A percentile compares a stretch with the other conserved stretches of the same genome.
phyloP scores from a whole-genome alignment of 1,140 invertebrate species.

The Zophobas atratus region DNA sequence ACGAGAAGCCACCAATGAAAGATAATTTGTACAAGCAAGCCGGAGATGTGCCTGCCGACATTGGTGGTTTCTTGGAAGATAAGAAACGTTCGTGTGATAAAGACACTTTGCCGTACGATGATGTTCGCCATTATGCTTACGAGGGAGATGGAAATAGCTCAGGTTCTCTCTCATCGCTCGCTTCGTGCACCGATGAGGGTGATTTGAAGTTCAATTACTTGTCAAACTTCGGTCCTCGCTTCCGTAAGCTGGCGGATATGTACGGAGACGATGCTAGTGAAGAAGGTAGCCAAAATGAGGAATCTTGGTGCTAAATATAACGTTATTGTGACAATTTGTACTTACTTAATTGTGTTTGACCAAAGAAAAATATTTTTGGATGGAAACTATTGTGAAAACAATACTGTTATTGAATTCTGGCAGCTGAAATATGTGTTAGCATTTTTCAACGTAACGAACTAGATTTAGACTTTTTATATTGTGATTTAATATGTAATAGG shows the following conservation, averaged over 20 bases:
- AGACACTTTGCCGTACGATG: constrained; percentile 92
- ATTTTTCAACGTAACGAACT: constrained; percentile 4
- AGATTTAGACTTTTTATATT: constrained; percentile 22
- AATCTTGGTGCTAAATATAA: constrained; percentile 80
- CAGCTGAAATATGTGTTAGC: constrained; percentile 2
- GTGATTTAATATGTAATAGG: constrained; percentile 21
- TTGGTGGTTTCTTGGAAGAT: constrained; percentile 91
- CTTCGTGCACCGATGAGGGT: constrained; percentile 93
- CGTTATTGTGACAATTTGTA: constrained; percentile 52
- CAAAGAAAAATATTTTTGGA: constrained; percentile 61
- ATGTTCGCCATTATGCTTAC: constrained; percentile 96
- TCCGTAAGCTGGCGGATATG: constrained; percentile 97
- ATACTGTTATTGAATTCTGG: constrained; percentile 13
- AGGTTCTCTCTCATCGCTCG: constrained; percentile 93
- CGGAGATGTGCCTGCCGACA: constrained; percentile 73
- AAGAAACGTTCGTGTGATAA: constrained; percentile 92
- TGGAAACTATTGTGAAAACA: constrained; percentile 40
- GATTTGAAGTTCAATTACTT: constrained; percentile 98
- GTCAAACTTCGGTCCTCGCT: constrained; percentile 96
- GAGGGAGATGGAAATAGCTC: constrained; percentile 95
- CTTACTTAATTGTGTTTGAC: constrained; percentile 62
- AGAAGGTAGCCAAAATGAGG: constrained; percentile 79
- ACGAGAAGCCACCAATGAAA: constrained; percentile 66
- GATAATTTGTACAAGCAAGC: constrained; percentile 67
- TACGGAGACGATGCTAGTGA: constrained; percentile 93